These are phyloP conservation scores for Agrilus planipennis DNA, from an alignment of 1,140 invertebrate genomes.

Conservation along the genomic window DNA sequence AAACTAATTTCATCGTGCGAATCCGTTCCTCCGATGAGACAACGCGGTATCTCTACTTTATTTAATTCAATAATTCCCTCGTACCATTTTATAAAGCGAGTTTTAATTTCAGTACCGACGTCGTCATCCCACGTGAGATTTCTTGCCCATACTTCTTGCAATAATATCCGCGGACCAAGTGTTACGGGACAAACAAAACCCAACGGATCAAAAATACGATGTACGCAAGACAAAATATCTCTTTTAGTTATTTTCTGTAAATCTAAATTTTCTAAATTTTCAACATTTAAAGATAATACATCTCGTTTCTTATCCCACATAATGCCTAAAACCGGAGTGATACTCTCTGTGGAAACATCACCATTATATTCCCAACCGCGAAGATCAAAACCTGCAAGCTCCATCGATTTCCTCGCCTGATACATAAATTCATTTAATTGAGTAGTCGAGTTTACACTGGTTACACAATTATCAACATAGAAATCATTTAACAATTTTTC, in stretches of 20 bases:
- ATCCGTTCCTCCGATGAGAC: not conserved
- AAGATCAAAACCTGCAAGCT: not conserved
- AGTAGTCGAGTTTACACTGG: not conserved
- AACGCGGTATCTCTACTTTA: slow-evolving; percentile 9
- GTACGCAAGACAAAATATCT: slow-evolving; percentile 1
- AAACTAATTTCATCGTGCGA: slow-evolving; percentile 7
- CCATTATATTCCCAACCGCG: slow-evolving; percentile 1
- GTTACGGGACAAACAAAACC: slow-evolving; percentile 23
- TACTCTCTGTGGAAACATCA: too few relatives aligned
- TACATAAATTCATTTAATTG: not conserved
- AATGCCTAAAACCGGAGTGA: too few relatives aligned
- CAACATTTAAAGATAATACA: too few relatives aligned
- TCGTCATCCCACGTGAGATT: slow-evolving; percentile 8
- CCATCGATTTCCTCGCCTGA: not conserved
- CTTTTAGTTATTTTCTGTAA: slow-evolving; percentile 1
- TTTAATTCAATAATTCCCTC: slow-evolving; percentile 8
- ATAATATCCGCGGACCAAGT: slow-evolving; percentile 8
- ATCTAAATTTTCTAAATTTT: too few relatives aligned
- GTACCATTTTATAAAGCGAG: slow-evolving; percentile 10
- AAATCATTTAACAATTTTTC: slow-evolving; percentile 1
- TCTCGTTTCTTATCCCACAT: too few relatives aligned
- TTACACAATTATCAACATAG: slow-evolving; percentile 10
- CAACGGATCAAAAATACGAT: slow-evolving; percentile 28
- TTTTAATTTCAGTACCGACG: slow-evolving; percentile 5
- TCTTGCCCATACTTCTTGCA: slow-evolving; percentile 8